Evolutionary conservation across 2,888 invertebrate species (phyloP).

Genomic region (Barypeithes pellucidus): DNA sequence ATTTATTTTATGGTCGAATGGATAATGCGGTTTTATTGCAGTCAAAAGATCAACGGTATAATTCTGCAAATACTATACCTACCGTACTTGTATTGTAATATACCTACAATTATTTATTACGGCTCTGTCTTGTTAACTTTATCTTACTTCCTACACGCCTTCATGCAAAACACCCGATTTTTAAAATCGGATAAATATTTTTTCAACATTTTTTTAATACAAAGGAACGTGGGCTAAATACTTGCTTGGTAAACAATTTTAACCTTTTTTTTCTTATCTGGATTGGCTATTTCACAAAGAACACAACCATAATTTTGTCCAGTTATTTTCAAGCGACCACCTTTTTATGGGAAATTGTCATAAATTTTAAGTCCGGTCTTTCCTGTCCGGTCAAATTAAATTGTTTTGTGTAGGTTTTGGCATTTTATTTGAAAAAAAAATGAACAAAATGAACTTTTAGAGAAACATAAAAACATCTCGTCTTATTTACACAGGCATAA

Average conservation of each 20-base stretch:
- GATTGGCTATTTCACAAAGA: slow-evolving; percentile 43
- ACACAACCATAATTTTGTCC: slow-evolving; percentile 48
- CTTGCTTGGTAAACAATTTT: slow-evolving; percentile 39
- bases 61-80: too few relatives aligned
- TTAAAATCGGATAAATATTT: slow-evolving; percentile 36
- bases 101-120: too few relatives aligned
- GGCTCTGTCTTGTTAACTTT: slow-evolving; percentile 30
- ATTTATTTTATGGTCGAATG: too few relatives aligned
- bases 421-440: slow-evolving; percentile 34
- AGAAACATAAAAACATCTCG: slow-evolving; percentile 9
- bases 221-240: slow-evolving; percentile 46
- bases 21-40: too few relatives aligned
- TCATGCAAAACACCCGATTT: slow-evolving; percentile 59
- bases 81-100: too few relatives aligned
- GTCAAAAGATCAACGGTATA: too few relatives aligned
- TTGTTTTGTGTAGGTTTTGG: slow-evolving; percentile 44
- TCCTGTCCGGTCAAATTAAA: slow-evolving; percentile 42
- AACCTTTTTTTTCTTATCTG: slow-evolving; percentile 47
- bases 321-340: slow-evolving; percentile 35
- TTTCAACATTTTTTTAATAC: slow-evolving; percentile 41
- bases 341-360: slow-evolving; percentile 48
- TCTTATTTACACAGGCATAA: slow-evolving; percentile 15
- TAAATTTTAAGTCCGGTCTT: slow-evolving; percentile 42
- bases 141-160: slow-evolving; percentile 60
- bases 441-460: slow-evolving; percentile 22